A percentile compares a stretch with the other conserved stretches of the same genome.
These are phyloP conservation scores for Calcarius lapponicus DNA, from an alignment of 2,797 vertebrate genomes.

Conservation along the genomic window DNA sequence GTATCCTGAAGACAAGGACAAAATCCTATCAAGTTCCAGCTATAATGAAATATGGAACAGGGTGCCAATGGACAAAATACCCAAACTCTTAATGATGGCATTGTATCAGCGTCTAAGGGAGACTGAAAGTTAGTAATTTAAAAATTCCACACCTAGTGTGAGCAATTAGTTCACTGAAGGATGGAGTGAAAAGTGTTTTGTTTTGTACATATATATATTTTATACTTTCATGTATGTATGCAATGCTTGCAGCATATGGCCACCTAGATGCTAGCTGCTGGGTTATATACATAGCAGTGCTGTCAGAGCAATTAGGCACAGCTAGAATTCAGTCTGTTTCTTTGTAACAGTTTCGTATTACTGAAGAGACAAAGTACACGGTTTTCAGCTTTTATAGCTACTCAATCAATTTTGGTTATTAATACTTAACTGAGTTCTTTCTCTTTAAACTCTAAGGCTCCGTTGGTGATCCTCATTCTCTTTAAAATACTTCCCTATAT, in stretches of 20 bases:
- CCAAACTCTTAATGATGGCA: not conserved
- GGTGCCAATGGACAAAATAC: not conserved
- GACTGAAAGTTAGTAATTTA: not conserved
- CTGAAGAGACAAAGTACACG: not conserved
- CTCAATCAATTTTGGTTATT: not conserved
- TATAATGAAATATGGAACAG: not conserved
- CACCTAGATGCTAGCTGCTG: slow-evolving; percentile 24
- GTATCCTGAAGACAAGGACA: slow-evolving; percentile 40
- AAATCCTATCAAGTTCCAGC: not conserved
- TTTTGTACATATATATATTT: not conserved
- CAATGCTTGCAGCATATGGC: not conserved
- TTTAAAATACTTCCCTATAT: not conserved
- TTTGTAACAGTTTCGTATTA: not conserved
- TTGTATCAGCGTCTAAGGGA: not conserved
- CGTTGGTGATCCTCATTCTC: not conserved
- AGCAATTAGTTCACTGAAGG: not conserved
- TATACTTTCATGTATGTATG: not conserved
- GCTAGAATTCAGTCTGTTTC: not conserved
- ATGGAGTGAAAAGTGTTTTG: not conserved
- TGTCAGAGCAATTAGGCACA: slow-evolving; percentile 39
- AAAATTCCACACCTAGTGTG: not conserved
- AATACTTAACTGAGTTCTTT: not conserved
- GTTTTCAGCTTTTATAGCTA: not conserved
- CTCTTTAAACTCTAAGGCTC: not conserved
- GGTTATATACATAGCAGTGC: not conserved